Percentiles rank a stretch among this genome's conserved stretches.
phyloP scores from a whole-genome alignment of 2,888 invertebrate genomes.

The Cryptocephalus moraei region DNA sequence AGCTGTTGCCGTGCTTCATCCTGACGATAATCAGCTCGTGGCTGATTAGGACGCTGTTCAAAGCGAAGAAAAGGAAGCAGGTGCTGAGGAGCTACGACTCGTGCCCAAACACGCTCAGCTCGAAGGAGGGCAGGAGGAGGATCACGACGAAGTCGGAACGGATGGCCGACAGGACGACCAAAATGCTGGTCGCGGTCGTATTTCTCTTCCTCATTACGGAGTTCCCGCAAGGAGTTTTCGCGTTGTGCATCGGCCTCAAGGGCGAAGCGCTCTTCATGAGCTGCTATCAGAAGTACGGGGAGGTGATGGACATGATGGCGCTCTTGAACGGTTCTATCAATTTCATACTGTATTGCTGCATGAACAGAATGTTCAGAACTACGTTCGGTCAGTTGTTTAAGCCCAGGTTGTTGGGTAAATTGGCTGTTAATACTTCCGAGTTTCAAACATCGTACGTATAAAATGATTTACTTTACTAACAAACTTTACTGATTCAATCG shows the following conservation, averaged over 20 bases:
- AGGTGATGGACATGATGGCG: slow-evolving; percentile 83
- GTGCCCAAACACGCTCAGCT: background rate
- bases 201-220: slow-evolving; percentile 81
- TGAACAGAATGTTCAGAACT: slow-evolving; percentile 86
- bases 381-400: slow-evolving; percentile 65
- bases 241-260: slow-evolving; percentile 52
- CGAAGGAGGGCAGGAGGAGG: background rate
- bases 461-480: background rate
- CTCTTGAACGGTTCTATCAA: slow-evolving; percentile 86
- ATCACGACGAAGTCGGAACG: slow-evolving; percentile 47
- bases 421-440: slow-evolving; percentile 50
- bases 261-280: slow-evolving; percentile 63
- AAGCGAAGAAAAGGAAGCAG: slow-evolving; percentile 64
- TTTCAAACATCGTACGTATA: slow-evolving; percentile 56
- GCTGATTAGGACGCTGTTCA: slow-evolving; percentile 61
- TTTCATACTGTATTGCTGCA: slow-evolving; percentile 86
- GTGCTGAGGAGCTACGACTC: slow-evolving; percentile 41
- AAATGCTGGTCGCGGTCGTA: slow-evolving; percentile 79
- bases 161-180: slow-evolving; percentile 78
- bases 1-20: slow-evolving; percentile 68
- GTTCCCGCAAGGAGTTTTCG: slow-evolving; percentile 58
- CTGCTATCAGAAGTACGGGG: slow-evolving; percentile 74
- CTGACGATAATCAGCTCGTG: slow-evolving; percentile 63
- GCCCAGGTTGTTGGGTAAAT: slow-evolving; percentile 51
- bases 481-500: too few species aligned